Evolutionary conservation across 2,113 vertebrate species (phyloP), one percentile per base, ranked within the genome.

Genomic region (Bubo blakistoni): DNA sequence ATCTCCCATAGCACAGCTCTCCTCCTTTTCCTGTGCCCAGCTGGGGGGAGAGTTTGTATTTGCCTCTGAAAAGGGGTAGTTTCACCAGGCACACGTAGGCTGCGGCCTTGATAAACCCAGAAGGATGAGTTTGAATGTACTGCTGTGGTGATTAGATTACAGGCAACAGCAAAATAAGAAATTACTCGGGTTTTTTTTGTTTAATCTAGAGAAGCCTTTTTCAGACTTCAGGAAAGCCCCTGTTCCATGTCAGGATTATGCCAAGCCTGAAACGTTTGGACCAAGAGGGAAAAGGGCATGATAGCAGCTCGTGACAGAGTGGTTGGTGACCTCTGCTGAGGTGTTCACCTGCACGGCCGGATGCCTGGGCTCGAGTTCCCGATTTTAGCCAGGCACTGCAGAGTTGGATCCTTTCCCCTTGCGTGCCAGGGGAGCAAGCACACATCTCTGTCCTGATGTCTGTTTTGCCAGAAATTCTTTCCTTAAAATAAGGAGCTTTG

Each of bases 281-380:
- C 10, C 6, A 47, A 38, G 74, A 70, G 40, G 32, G 54, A 54
- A 69, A 90, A 66, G 40, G 47, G n/a, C 54, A 44, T 0, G 18
- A 25, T 2, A 79, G 51, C 63, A 81, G 16, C 71, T 86, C 6
- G 0, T 17, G 66, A 36, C 1, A 24, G 83, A 47, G 44, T 2
- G 11, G 34, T 25, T 8, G 10, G 25, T 86, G 59, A 29, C 46
- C 49, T 32, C 21, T 29, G 27, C 34, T 57, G 55, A 66, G 21
- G 30, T 27, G 9, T 21, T 90, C 59, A 44, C n/a, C 69, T 46
- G 22, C 40, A 5, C 0, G 5, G 38, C 21, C 1, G 3, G 20
- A 17, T 1, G 2, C 30, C 17, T 0, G 0, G 32, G 38, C 44
- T 42, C 0, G 0, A 40, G 13, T 13, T 87, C 57, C 57, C 0